Evolutionary conservation across 2,113 vertebrate species (phyloP).

Genomic region (Podilymbus podiceps): DNA sequence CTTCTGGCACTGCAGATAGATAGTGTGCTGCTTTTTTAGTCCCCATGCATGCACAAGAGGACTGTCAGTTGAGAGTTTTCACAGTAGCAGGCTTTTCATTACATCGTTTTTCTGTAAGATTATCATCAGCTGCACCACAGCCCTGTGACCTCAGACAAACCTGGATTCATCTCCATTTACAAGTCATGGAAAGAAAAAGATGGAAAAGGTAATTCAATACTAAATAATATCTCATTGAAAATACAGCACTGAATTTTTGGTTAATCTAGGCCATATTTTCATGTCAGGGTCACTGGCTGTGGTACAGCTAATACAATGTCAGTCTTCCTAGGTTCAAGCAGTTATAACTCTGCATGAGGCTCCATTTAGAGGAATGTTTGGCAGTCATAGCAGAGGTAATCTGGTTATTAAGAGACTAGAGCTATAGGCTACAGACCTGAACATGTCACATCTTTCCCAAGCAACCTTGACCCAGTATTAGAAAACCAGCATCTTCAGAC

Average conservation of each 20-base stretch:
- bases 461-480: neutral
- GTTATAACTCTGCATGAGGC: neutral
- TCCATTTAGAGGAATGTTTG: neutral
- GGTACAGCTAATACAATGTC: neutral
- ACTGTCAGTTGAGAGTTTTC: neutral
- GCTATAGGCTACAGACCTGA: neutral
- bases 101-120: neutral
- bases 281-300: neutral
- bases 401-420: neutral
- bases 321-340: neutral
- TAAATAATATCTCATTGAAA: neutral
- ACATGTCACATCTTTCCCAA: neutral
- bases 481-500: neutral
- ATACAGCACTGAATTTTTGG: neutral
- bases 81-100: neutral
- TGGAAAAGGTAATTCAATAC: neutral
- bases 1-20: neutral
- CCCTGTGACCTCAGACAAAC: neutral
- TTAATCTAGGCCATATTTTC: neutral
- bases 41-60: rapidly evolving
- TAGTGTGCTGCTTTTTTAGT: neutral
- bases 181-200: neutral
- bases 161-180: neutral
- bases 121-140: neutral
- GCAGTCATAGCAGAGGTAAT: neutral